Evolutionary conservation across 2,888 invertebrate species (phyloP), one percentile per base, ranked within the genome.

Genomic region (Ochropacha duplaris): DNA sequence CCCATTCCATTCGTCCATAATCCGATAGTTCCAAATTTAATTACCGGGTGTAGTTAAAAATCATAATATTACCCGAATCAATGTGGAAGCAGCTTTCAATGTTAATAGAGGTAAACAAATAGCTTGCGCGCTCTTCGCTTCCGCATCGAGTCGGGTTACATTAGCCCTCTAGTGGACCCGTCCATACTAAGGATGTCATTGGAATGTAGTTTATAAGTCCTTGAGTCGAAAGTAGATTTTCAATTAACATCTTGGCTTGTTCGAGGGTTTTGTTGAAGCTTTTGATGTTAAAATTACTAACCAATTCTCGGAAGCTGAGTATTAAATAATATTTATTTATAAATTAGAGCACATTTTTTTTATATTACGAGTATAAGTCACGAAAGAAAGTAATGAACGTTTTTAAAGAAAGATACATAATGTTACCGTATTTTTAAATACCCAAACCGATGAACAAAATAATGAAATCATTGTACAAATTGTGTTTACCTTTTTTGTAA

Each of bases 1-100:
- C 52, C 9, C 16, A 4, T 44, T 24, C 50, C 6, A 50, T n/a
- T 22, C n/a, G 26, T 50, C 22, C 50, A 61, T 22, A 54, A 55
- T 22, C 26, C 11, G 62, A 60, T 66, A 64, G 64, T 66, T 66
- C 61, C 3, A 19, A 71, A 66, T 57, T 59, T 66, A 58, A 61
- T 64, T 66, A 71, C 58, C 49, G 54, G 65, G 61, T 59, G 58
- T 65, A 63, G 61, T 50, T 56, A 60, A n/a, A 60, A 52, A 64
- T 50, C 34, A 44, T 66, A 65, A 71, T 80, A 66, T 71, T 76
- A 79, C 73, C 63, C 72, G 78, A 65, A 66, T 76, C 68, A 75
- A 74, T 83, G 39, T 57, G 73, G 73, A 76, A 82, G 79, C 60
- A 31, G 86, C 87, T 86, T 87, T 86, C 78, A 57, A 67, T 87